A percentile compares a stretch with the other conserved stretches of the same genome.
These are phyloP conservation scores for Urosaurus nigricauda DNA, from an alignment of 2,797 vertebrate species.

Conservation along the genomic window DNA sequence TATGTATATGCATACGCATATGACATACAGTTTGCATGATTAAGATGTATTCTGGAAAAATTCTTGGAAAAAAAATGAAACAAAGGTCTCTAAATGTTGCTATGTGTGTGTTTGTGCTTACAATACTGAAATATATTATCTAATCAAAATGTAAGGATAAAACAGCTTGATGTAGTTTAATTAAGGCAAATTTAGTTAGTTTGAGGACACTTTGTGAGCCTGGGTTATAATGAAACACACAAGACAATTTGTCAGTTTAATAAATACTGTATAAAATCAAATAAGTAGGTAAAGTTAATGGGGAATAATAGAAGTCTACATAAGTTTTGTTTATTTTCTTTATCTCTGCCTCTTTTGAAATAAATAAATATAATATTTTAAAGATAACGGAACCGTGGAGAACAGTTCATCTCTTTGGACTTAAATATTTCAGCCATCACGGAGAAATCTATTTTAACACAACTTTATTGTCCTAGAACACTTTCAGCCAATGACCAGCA, in stretches of 20 bases:
- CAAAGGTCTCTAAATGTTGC: not conserved
- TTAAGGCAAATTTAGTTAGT: not conserved
- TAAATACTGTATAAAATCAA: not conserved
- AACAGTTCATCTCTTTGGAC: not conserved
- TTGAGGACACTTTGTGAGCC: not conserved
- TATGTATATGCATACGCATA: not conserved
- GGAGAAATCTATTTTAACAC: not conserved
- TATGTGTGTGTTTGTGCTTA: not conserved
- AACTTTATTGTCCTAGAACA: not conserved
- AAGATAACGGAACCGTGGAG: not conserved
- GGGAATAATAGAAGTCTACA: not conserved
- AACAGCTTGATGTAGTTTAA: not conserved
- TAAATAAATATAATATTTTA: not conserved
- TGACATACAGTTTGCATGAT: not conserved
- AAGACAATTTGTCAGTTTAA: not conserved
- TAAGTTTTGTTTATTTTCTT: not conserved
- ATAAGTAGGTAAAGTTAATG: not conserved
- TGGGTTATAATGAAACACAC: not conserved
- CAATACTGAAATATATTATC: not conserved
- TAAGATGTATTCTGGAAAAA: not conserved
- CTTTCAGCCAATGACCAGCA: not conserved
- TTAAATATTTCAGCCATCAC: not conserved
- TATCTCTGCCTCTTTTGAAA: not conserved
- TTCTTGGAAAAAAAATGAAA: not conserved
- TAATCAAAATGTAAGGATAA: not conserved